Base-by-base conservation (phyloP, 2,797 vertebrate species). In the Gila robusta region DNA sequence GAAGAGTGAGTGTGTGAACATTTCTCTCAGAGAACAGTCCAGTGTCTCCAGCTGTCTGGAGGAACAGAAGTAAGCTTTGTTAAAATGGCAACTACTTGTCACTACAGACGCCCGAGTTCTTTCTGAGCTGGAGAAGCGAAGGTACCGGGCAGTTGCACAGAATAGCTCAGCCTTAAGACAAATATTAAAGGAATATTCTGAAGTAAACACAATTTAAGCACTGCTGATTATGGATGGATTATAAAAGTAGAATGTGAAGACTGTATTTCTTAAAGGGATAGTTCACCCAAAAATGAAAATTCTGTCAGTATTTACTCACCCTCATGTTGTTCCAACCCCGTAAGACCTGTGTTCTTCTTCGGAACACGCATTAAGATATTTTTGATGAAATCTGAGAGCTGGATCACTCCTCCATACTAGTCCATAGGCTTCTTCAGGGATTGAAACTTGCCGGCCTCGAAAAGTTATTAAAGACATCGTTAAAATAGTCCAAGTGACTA, bases 1-100 rank as follows among this genome's bases (percentile, higher is more conserved):
- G 87, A 72, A 7, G 62, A 88, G 86, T 85, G 87, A 84, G 59
- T 94, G 93, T 94, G 94, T 95, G 94, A 95, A 93, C 93, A 86
- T 91, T 91, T 88, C 89, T 89, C 85, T 87, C 87, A 8, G 82
- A 86, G 82, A 87, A 90, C 87, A 85, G 84, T 86, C 87, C 87
- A 90, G 73, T 89, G 93, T 90, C 91, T 86, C 84, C 90, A 49
- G 91, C 93, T 91, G 91, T 85, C 85, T 92, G 88, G 89, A 90
- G 87, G 62, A 71, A 95, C 94, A 95, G 93, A 91, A 93, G 91
- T 88, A 86, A 89, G 91, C 93, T 94, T 95, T 94, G 94, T 95
- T 89, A 89, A 90, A 82, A 86, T 93, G 56, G 39, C n/a, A 79
- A 28, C 56, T 44, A 32, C n/a, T 64, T 79, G 77, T 79, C 77